Evolutionary conservation across 1,140 invertebrate genomes (phyloP).

Genomic region (Tetramorium parvispinum): DNA sequence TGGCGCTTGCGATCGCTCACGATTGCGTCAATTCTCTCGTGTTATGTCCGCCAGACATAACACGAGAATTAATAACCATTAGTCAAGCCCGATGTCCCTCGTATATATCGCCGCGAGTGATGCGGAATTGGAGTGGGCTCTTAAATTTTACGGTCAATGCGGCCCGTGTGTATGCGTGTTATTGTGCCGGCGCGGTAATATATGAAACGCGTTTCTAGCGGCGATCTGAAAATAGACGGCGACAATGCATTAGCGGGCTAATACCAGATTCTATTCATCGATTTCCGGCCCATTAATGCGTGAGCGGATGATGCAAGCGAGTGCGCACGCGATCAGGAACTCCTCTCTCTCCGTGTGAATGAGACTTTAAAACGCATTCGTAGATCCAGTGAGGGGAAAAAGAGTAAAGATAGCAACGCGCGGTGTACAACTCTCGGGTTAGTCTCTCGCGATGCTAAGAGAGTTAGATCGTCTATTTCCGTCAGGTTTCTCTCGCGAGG

Average conservation of each 20-base stretch:
- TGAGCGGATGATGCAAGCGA: slow-evolving; percentile 16
- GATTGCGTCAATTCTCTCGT: slow-evolving; percentile 16
- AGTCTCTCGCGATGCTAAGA: slow-evolving; percentile 69
- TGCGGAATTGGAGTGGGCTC: slow-evolving; percentile 39
- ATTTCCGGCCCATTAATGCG: slow-evolving; percentile 39
- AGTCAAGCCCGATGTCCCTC: slow-evolving; percentile 47
- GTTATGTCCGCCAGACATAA: slow-evolving; percentile 47
- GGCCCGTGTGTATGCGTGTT: slow-evolving; percentile 17
- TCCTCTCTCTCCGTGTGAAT: slow-evolving; percentile 55
- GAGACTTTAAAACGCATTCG: slow-evolving; percentile 61
- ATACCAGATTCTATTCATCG: slow-evolving; percentile 33
- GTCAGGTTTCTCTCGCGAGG: slow-evolving; percentile 68
- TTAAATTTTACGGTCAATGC: slow-evolving; percentile 47
- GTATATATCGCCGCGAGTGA: slow-evolving; percentile 42
- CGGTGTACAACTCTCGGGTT: slow-evolving; percentile 68
- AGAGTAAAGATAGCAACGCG: slow-evolving; percentile 76
- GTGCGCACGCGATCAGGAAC: neutral
- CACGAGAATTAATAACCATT: slow-evolving; percentile 60
- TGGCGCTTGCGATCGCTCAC: slow-evolving; percentile 42
- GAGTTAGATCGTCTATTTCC: slow-evolving; percentile 75
- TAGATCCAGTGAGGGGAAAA: slow-evolving; percentile 61
- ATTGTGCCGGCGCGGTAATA: slow-evolving; percentile 16
- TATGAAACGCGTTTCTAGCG: slow-evolving; percentile 19
- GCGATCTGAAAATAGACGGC: slow-evolving; percentile 31
- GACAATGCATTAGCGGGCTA: slow-evolving; percentile 37